phyloP scores from a whole-genome alignment of 2,797 vertebrate genomes.

The Natrix natrix region DNA sequence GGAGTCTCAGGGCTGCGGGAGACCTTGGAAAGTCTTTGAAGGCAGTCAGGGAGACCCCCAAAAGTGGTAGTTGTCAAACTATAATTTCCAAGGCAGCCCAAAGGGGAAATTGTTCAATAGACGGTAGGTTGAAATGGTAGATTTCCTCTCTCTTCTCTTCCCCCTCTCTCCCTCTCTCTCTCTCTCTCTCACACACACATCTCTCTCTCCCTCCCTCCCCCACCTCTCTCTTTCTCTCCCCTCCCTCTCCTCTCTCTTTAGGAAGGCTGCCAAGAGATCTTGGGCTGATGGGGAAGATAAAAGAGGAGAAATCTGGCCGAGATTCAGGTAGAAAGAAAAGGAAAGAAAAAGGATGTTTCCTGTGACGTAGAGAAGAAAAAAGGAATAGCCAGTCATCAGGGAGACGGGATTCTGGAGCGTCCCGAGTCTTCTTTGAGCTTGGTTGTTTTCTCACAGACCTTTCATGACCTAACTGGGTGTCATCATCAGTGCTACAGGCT shows the following conservation, averaged over 20 bases:
- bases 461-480: not conserved
- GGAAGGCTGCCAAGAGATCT: not conserved
- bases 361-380: not conserved
- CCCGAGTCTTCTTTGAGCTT: not conserved
- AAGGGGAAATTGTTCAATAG: not conserved
- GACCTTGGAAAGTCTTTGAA: not conserved
- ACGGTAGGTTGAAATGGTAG: not conserved
- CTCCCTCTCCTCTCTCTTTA: not conserved
- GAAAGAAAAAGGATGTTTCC: not conserved
- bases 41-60: not conserved
- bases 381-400: too few species aligned
- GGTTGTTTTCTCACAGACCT: not conserved
- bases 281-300: not conserved
- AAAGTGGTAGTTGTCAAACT: not conserved
- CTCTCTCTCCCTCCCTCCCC: too few species aligned
- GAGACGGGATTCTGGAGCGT: not conserved
- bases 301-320: not conserved
- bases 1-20: not conserved
- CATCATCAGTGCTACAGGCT: not conserved
- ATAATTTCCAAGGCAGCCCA: not conserved
- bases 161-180: too few species aligned
- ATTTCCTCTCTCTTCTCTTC: not conserved
- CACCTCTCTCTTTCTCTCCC: too few species aligned
- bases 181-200: rapidly evolving
- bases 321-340: not conserved